Percentiles rank a stretch among this genome's conserved stretches.
Conservation (phyloP, 2,888 invertebrate genomes). For the Drosophila longiperda region DNA sequence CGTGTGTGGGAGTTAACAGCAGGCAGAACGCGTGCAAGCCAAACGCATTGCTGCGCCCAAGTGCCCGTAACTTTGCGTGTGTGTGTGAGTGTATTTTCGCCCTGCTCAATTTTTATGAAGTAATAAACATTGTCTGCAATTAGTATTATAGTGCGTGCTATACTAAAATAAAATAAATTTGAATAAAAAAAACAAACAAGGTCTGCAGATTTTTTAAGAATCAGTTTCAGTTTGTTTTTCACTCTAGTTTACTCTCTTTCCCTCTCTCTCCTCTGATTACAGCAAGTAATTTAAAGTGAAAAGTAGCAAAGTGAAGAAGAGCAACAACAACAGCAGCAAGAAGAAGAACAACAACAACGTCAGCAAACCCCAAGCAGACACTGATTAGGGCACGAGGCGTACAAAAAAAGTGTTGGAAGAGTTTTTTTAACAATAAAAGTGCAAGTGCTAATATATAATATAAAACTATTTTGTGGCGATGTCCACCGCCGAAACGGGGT, state of each 20-base stretch:
- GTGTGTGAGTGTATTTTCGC: constrained; percentile 51
- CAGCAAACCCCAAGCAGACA: constrained; percentile 22
- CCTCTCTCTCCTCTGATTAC: constrained; percentile 50
- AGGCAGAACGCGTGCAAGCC: constrained; percentile 28
- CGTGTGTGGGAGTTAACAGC: constrained; percentile 68
- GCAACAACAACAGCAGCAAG: constrained; percentile 14
- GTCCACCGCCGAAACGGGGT: constrained; percentile 85
- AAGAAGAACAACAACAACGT: constrained; percentile 11
- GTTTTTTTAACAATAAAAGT: constrained; percentile 14
- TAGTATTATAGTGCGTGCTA: constrained; percentile 56
- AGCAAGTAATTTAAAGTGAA: constrained; percentile 60
- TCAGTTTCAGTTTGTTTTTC: constrained; percentile 40
- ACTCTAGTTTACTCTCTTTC: constrained; percentile 1
- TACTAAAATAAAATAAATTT: constrained; percentile 5
- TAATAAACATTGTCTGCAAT: constrained; percentile 70
- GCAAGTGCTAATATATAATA: constrained; percentile 47
- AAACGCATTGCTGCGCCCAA: constrained; percentile 26
- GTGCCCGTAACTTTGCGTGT: constrained; percentile 52
- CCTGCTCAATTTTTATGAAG: constrained; percentile 73
- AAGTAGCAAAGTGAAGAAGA: constrained; percentile 32
- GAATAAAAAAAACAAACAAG: constrained; percentile 31
- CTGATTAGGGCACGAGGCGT: constrained; percentile 40
- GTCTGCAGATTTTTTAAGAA: constrained; percentile 24
- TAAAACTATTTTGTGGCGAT: constrained; percentile 71
- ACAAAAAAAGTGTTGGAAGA: constrained; percentile 15